Evolutionary conservation across 1,140 invertebrate genomes (phyloP), one percentile per base, ranked within the genome.

Genomic region (Lepidurus arcticus): DNA sequence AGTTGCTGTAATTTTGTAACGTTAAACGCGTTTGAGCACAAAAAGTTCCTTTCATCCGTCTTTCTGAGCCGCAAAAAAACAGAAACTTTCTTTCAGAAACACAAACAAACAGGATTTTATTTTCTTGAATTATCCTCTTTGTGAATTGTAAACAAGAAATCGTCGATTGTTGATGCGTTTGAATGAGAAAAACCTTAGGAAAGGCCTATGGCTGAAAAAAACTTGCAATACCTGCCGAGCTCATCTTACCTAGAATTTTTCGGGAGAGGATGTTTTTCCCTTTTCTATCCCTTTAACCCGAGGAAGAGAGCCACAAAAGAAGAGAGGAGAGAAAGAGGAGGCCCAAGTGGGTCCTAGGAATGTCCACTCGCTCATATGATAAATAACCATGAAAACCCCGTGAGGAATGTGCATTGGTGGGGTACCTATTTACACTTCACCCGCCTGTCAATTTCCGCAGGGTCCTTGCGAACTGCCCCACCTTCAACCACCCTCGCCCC

Each of bases 301-400:
- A 21, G 53, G 9, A 13, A 65, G 21, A 13, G 47, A 13, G 21
- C 13, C 47, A n/a, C 11, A 6, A 13, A 13, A 65, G 21, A 21
- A 65, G 47, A 65, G 53, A 65, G 21, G 21, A 65, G 16, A 21
- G 53, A 65, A 13, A 65, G 21, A 21, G 21, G 13, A 65, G 53
- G 53, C 53, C n/a, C 21, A 65, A 65, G 21, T 7, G 21, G 53
- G 53, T 21, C 53, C 21, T n/a, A 65, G 53, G 53, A 65, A 65
- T 65, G 53, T 65, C 53, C 53, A n/a, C 53, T 65, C 53, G 53
- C 53, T 65, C 53, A 65, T 65, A 65, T 65, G 53, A 65, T 65
- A 65, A 65, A 21, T 65, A 65, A 21, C 53, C 53, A 65, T 65
- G 53, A 65, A 65, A 65, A 65, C 53, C 53, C 53, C n/a, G 53